Evolutionary conservation across 2,797 vertebrate species (phyloP).

Genomic region (Delichon dasypus): DNA sequence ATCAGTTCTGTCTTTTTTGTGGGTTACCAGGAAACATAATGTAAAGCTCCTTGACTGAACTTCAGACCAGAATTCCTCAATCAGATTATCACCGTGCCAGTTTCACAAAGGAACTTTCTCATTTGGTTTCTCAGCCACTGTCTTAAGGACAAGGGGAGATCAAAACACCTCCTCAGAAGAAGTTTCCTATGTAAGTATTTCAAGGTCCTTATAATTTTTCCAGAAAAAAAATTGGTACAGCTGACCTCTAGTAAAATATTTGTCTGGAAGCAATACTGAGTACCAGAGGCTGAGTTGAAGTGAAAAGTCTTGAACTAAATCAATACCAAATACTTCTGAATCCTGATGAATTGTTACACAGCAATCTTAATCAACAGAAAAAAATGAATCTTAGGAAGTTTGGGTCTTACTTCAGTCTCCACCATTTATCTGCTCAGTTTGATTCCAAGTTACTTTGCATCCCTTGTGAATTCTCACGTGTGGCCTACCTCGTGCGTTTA

Average conservation of each 20-base stretch:
- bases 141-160: background rate
- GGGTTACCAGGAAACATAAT: background rate
- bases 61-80: background rate
- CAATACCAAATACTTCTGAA: background rate
- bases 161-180: background rate
- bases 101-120: background rate
- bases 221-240: background rate
- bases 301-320: background rate
- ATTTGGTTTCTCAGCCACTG: background rate
- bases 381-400: background rate
- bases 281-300: background rate
- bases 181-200: background rate
- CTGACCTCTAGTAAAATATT: background rate
- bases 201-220: background rate
- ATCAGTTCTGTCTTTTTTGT: accelerated
- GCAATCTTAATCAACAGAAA: background rate
- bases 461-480: background rate
- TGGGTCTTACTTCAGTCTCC: background rate
- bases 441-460: background rate
- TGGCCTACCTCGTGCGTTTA: background rate
- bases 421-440: background rate
- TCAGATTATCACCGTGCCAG: background rate
- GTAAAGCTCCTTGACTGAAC: background rate
- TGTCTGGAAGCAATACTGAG: background rate
- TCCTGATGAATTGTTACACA: background rate